A percentile compares a stretch with the other conserved stretches of the same genome.
phyloP scores from a whole-genome alignment of 2,888 invertebrate species.

The Harpalus rufipes region DNA sequence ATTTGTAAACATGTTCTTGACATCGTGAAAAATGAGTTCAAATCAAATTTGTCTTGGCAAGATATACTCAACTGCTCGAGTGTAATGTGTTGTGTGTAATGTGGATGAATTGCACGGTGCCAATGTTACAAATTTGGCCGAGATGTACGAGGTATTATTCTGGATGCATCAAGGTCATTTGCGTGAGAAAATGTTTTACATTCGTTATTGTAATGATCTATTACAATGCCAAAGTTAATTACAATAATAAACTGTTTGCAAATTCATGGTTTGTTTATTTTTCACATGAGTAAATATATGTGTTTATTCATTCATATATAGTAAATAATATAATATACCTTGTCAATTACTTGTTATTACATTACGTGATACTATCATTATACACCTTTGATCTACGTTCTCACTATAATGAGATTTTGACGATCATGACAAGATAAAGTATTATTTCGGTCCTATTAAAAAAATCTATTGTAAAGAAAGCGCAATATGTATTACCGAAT shows the following conservation, averaged over 20 bases:
- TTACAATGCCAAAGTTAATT: constrained; percentile 10
- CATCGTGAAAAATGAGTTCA: constrained; percentile 43
- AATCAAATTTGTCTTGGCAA: constrained; percentile 45
- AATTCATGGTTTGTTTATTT: neutral
- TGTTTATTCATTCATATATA: neutral
- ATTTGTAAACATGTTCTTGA: constrained; percentile 26
- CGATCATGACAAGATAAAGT: no score
- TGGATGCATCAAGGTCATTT: constrained; percentile 10
- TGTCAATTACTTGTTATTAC: neutral
- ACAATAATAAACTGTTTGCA: neutral
- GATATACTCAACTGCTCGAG: neutral
- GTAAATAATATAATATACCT: no score
- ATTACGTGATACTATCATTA: no score
- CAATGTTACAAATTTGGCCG: neutral
- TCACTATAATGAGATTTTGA: no score
- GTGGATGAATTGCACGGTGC: constrained; percentile 13
- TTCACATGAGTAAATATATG: neutral
- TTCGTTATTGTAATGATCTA: constrained; percentile 17
- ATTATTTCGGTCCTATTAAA: no score
- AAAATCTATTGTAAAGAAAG: no score
- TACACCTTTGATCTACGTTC: no score
- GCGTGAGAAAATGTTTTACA: constrained; percentile 23
- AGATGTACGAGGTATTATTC: constrained; percentile 19
- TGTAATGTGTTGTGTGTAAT: neutral
- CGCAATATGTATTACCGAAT: no score